Evolutionary conservation across 2,797 vertebrate species (phyloP).

Genomic region (Pteropus rufus): DNA sequence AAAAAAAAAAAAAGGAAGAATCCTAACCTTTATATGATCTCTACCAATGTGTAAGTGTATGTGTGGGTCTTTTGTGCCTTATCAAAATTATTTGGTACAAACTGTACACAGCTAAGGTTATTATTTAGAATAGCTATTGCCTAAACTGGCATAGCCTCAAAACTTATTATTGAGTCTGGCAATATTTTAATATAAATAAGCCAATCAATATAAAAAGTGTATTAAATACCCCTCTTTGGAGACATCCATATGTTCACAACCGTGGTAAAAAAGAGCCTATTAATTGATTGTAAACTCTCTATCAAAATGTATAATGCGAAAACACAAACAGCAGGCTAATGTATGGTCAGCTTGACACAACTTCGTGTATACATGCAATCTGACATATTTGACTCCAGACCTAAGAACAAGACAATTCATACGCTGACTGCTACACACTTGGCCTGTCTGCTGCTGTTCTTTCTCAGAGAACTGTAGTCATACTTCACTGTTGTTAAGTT

Average conservation of each 20-base stretch:
- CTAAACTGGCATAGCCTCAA: neutral
- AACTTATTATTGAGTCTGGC: neutral
- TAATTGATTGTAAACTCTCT: neutral
- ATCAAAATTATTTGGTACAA: neutral
- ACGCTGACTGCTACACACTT: neutral
- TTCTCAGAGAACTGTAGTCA: neutral
- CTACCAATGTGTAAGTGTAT: neutral
- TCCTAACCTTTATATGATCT: neutral
- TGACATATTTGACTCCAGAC: neutral
- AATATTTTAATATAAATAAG: neutral
- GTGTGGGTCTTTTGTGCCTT: neutral
- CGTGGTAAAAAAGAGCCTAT: neutral
- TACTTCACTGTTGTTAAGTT: neutral
- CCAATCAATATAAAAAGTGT: neutral
- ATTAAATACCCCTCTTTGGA: neutral
- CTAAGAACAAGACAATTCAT: neutral
- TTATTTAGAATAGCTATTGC: slow-evolving; percentile 4
- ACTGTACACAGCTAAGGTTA: neutral
- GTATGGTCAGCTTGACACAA: neutral
- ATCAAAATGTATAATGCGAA: neutral
- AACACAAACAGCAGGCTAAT: neutral
- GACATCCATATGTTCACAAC: neutral
- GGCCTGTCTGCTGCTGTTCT: neutral
- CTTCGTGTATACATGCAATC: neutral
- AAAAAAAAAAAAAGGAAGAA: neutral